Evolutionary conservation across 2,797 vertebrate genomes (phyloP).

Genomic region (Neosilurus hyrtlii): DNA sequence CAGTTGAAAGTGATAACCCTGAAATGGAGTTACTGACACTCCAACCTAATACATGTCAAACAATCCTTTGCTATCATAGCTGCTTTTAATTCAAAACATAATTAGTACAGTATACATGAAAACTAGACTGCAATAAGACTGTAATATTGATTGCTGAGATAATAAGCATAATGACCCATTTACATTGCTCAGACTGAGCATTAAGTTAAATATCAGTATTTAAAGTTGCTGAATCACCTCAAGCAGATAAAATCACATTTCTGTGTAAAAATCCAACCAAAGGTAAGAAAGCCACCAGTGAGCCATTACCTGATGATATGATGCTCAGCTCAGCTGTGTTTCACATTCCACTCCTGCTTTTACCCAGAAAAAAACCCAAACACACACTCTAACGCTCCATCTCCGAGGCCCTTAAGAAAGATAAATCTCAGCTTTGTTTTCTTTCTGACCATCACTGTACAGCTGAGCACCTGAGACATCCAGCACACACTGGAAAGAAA

Average conservation of each 20-base stretch:
- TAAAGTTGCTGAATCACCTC: not conserved
- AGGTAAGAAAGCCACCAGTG: conserved; percentile 23
- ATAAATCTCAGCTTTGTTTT: conserved; percentile 29
- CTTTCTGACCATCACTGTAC: conserved; percentile 28
- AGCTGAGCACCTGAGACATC: not conserved
- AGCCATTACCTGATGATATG: conserved; percentile 20
- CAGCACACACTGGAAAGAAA: not conserved
- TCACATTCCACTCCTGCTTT: conserved; percentile 33
- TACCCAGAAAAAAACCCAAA: conserved; percentile 12
- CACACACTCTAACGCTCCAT: not conserved
- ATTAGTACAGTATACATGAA: not conserved
- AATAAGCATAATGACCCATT: not conserved
- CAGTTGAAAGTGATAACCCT: not conserved
- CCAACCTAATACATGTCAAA: not conserved
- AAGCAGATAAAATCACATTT: conserved; percentile 10
- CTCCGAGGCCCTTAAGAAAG: conserved; percentile 37
- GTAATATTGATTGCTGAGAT: too few species aligned
- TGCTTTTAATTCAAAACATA: not conserved
- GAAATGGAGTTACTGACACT: not conserved
- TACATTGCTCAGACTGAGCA: not conserved
- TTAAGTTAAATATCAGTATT: not conserved
- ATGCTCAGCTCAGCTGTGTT: conserved; percentile 28
- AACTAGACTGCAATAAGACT: not conserved
- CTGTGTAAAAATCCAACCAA: not conserved
- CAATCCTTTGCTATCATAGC: not conserved